Evolutionary conservation across 1,140 invertebrate species (phyloP), one percentile per base, ranked within the genome.

Genomic region (Drosophila nannoptera): DNA sequence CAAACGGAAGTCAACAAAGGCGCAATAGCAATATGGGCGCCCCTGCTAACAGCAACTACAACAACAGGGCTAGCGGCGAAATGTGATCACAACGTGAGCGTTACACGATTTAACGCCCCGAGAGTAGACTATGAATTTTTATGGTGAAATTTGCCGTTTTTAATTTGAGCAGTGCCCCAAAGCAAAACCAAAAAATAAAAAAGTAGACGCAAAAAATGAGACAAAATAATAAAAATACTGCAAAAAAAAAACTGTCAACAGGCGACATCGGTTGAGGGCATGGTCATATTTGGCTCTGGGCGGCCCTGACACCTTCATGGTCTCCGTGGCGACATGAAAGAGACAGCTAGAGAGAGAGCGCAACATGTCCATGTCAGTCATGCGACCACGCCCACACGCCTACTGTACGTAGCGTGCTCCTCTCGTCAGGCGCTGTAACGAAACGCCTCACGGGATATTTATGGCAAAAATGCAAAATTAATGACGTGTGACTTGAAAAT

Each of bases 381-480:
- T 49, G 32, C 49, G 14, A n/a, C 14, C 14, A 32, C 38, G 14
- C 4, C 36, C 36, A 1, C 38, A 11, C 38, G 8, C 7, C 36
- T 38, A 9, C 31, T 2, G 4, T 12, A 9, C 22, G 22, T n/a
- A 8, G 22, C n/a, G n/a, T 16, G 12, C 6, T 4, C 12, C 29
- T 22, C 7, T 5, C 5, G 1, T 4, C 1, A 22, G 22, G 22
- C 8, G 42, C 64, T 14, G 12, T 16, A 16, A 22, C 12, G 14
- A 22, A 22, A 16, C 43, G 8, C 4, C 32, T 16, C 49, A 60
- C 65, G 40, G 78, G 55, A 84, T 81, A 86, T 86, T 86, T 86
- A 86, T 86, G 82, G 65, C 49, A 73, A 74, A 75, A 86, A 86
- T 86, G 64, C 73, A 81, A 86, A 81, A 86, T 86, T 86, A 86